A percentile compares a stretch with the other conserved stretches of the same genome.
phyloP scores from a whole-genome alignment of 1,140 invertebrate genomes.

The Acyrthosiphon pisum region DNA sequence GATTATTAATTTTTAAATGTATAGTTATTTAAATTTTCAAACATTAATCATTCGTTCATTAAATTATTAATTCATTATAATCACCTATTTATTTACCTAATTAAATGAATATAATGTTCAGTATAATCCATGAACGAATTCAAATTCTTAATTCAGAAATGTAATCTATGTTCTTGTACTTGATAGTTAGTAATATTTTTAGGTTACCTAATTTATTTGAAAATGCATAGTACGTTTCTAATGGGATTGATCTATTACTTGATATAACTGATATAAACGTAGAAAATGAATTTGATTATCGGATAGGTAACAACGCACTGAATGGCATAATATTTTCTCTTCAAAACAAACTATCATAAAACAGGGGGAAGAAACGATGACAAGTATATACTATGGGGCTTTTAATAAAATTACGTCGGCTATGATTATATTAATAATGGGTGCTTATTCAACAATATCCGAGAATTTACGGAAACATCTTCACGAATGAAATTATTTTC shows the following conservation, averaged over 20 bases:
- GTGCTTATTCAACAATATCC: neutral
- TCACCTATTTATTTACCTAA: neutral
- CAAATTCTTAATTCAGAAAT: neutral
- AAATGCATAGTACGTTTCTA: neutral
- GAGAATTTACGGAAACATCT: neutral
- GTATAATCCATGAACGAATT: neutral
- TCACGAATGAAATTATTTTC: neutral
- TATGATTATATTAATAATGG: neutral
- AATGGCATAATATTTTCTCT: neutral
- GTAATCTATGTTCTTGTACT: neutral
- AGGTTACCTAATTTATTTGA: neutral
- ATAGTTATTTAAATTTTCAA: neutral
- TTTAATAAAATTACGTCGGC: conserved; percentile 25
- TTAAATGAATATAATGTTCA: neutral
- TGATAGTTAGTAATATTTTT: neutral
- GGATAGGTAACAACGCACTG: too few species aligned
- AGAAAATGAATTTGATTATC: neutral
- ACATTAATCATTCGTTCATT: neutral
- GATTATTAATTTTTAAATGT: neutral
- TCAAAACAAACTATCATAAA: neutral
- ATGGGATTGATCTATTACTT: neutral
- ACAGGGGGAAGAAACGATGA: neutral
- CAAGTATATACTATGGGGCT: neutral
- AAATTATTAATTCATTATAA: neutral
- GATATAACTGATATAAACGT: neutral